Evolutionary conservation across 2,888 invertebrate genomes (phyloP).

Genomic region (Linnaemya vulpina): DNA sequence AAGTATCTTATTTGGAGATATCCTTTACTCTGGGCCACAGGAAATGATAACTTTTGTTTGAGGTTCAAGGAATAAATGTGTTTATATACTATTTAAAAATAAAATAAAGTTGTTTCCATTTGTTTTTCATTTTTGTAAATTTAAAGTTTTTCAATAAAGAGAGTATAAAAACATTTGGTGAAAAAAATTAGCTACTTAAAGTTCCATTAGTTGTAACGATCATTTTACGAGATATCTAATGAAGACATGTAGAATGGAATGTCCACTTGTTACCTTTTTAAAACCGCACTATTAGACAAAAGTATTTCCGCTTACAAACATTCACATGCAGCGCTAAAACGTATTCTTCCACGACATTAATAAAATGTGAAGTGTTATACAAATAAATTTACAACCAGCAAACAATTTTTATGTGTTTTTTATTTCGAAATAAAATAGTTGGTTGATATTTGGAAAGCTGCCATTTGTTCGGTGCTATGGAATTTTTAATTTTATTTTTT

Average conservation of each 20-base stretch:
- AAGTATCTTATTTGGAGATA: no score
- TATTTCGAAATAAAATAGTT: not conserved
- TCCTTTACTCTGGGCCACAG: no score
- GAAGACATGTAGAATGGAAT: not conserved
- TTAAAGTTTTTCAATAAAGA: not conserved
- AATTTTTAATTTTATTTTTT: no score
- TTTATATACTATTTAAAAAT: no score
- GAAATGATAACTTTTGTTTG: no score
- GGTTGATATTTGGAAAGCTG: not conserved
- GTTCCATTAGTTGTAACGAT: constrained; percentile 39
- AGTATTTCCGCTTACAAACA: constrained; percentile 34
- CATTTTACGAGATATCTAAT: not conserved
- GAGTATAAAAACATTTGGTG: constrained; percentile 1
- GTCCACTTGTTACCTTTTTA: constrained; percentile 38
- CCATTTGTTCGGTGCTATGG: no score
- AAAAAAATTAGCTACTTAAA: constrained; percentile 34
- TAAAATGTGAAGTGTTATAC: constrained; percentile 11
- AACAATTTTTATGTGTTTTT: constrained; percentile 11
- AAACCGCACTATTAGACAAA: constrained; percentile 35
- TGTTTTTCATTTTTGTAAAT: not conserved
- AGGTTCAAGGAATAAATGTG: no score
- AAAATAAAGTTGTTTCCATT: not conserved
- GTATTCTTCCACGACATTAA: constrained; percentile 11
- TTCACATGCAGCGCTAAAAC: not conserved
- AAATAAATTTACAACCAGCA: not conserved